Base-by-base conservation (phyloP, 2,113 vertebrate genomes). In the Leucoraja erinaceus region DNA sequence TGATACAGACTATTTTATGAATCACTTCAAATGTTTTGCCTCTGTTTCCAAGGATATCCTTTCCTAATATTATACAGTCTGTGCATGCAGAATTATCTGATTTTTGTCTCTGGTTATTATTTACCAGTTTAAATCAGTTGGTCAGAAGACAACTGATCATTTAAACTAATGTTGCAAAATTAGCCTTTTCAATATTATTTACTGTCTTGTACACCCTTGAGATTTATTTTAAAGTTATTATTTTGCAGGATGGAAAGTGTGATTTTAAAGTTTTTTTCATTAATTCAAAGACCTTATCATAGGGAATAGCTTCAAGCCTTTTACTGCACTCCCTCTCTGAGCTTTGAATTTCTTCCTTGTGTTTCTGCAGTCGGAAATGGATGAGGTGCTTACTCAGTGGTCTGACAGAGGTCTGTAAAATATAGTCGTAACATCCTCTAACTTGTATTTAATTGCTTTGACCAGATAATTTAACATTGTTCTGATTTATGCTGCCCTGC, bases 371-470 rank as follows among this genome's bases (percentile, higher is more conserved):
- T 9, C 47, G 10, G 83, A 31, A 86, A 10, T 86, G 83, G 14
- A 88, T 28, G 54, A 8, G 28, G 81, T 11, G 54, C 56, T 59
- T 25, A 54, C 11, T n/a, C 28, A 31, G 56, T 63, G 14, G n/a
- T 14, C 59, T 63, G 56, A 88, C 59, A 63, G 6, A 31, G 59
- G 59, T 14, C 28, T 88, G 59, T 88, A 33, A n/a, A 88, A 31
- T 18, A 18, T 14, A 5, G 18, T 63, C 59, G 31, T 16, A 16
- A 88, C 59, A 88, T 63, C 83, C 59, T 66, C 5, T 63, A 28
- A 63, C n/a, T 88, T 88, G 59, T n/a, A 66, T 66, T 88, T 5
- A 63, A n/a, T 16, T 88, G 83, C 14, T 88, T 88, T 88, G 28
- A 25, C 14, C 22, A 88, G 12, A 28, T 61, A 61, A n/a, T 61